phyloP scores from a whole-genome alignment of 2,888 invertebrate species.

The Drosophila rubida region DNA sequence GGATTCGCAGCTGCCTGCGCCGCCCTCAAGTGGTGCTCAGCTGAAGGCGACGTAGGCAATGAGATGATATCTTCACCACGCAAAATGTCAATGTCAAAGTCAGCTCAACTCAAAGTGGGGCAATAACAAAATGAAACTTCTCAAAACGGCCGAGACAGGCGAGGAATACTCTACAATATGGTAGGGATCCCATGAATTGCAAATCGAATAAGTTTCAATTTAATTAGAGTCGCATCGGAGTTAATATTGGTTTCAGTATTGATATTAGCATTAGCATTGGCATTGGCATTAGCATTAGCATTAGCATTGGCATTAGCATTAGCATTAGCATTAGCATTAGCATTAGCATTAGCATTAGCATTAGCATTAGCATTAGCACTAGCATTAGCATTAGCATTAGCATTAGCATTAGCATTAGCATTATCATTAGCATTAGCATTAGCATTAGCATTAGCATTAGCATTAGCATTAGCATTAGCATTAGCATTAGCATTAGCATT shows the following conservation, averaged over 20 bases:
- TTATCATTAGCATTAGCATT: neutral
- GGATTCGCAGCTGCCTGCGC: slow-evolving; percentile 7
- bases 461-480: neutral
- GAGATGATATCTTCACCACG: slow-evolving; percentile 7
- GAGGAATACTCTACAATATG: neutral
- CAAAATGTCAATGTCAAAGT: slow-evolving; percentile 14
- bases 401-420: neutral
- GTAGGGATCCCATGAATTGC: too few relatives aligned
- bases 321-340: neutral
- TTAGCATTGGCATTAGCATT: neutral
- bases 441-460: neutral
- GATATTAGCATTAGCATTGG: neutral
- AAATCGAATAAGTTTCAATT: too few relatives aligned
- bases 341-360: neutral
- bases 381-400: neutral
- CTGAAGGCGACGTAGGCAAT: too few relatives aligned
- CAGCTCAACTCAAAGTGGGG: slow-evolving; percentile 1
- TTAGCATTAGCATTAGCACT: neutral
- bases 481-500: neutral
- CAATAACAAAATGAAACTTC: neutral
- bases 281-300: neutral
- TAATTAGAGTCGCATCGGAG: too few relatives aligned
- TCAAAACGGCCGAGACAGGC: too few relatives aligned
- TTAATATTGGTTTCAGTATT: neutral
- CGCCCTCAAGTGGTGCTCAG: slow-evolving; percentile 14